Conservation (phyloP, 2,113 vertebrate species). For the Callaeas wilsoni region DNA sequence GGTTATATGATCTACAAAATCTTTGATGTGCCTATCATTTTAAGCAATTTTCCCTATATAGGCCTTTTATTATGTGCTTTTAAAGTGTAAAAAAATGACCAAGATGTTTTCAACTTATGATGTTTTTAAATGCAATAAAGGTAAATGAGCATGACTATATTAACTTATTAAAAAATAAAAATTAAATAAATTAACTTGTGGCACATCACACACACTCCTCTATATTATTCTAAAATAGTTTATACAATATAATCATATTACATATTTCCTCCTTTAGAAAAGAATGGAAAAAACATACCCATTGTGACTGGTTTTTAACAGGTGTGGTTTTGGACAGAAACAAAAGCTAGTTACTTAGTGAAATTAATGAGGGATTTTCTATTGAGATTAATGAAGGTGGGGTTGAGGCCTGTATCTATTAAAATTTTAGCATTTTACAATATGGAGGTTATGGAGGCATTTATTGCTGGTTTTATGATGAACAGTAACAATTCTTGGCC, state of each 20-base stretch:
- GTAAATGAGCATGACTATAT: neutral
- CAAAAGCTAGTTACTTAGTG: neutral
- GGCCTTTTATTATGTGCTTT: neutral
- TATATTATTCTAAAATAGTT: neutral
- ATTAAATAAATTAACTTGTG: neutral
- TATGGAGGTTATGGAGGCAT: neutral
- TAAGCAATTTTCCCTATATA: constrained; percentile 25
- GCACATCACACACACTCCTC: neutral
- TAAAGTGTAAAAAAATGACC: neutral
- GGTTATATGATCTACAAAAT: constrained; percentile 18
- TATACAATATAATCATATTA: neutral
- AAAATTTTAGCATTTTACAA: neutral
- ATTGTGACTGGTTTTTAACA: neutral
- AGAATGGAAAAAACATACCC: neutral
- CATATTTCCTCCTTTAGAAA: neutral
- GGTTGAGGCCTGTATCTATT: neutral
- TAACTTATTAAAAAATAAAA: neutral
- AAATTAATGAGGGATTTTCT: neutral
- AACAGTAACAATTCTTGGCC: neutral
- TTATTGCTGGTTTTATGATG: neutral
- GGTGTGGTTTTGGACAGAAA: neutral
- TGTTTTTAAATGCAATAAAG: neutral
- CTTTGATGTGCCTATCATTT: constrained; percentile 56
- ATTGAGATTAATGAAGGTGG: neutral
- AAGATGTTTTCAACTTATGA: neutral